Evolutionary conservation across 2,113 vertebrate genomes (phyloP), one percentile per base, ranked within the genome.

Genomic region (Apus apus): DNA sequence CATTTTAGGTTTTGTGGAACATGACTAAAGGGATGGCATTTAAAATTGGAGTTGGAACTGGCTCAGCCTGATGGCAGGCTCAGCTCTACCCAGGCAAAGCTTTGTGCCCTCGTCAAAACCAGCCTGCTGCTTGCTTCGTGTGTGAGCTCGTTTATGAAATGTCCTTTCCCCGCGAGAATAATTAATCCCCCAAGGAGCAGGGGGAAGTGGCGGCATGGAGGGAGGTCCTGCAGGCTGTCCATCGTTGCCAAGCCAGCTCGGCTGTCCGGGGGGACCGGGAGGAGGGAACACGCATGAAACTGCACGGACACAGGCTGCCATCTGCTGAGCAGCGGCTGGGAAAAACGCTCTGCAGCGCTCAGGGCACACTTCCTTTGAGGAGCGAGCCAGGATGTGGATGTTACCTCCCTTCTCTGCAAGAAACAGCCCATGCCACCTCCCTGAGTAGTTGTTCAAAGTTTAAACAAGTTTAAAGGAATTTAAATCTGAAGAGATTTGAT

Each of bases 321-420:
- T 56, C 94, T 95, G 87, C 89, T 15, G 89, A 70, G 82, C 92
- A 25, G 46, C 13, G 46, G 20, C 74, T 1, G 23, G 58, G 61
- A 20, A 9, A 4, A n/a, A 3, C 67, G 9, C 61, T 3, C 22
- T 4, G 58, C 88, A 6, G 58, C 1, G 2, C 73, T 11, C 0
- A 15, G 6, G 2, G 20, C 0, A 3, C 11, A 26, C 40, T 13
- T 15, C 1, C 77, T 12, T 7, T 0, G 2, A 13, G 1, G 7
- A 3, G 13, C 1, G 5, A 2, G 19, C 60, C 38, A 15, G 15
- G 19, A 32, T 20, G 32, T 5, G 6, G 19, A 32, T 8, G 36
- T 17, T 11, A 2, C 13, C 15, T 15, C 25, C 12, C 54, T 32
- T 34, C 43, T 29, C 26, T 72, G 14, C 23, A 0, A 0, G 4